phyloP scores from a whole-genome alignment of 2,113 vertebrate species.

The Salvator merianae region DNA sequence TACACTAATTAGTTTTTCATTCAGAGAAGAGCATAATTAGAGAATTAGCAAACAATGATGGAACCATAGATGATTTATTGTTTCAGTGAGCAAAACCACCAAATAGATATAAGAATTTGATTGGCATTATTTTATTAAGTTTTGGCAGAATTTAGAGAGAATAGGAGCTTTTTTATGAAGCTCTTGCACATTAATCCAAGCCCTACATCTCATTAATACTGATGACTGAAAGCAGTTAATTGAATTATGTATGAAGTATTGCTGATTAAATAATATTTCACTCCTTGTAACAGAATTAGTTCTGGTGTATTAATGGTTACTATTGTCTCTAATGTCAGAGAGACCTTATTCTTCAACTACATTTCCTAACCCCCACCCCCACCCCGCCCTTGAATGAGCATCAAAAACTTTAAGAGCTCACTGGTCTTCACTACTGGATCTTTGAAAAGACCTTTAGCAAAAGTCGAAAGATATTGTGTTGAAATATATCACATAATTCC shows the following conservation, averaged over 20 bases:
- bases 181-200: conserved; percentile 72
- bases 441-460: conserved; percentile 17
- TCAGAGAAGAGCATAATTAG: conserved; percentile 74
- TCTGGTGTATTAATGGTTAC: conserved; percentile 72
- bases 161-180: conserved; percentile 73
- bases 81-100: conserved; percentile 65
- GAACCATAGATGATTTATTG: conserved; percentile 67
- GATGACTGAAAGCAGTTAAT: conserved; percentile 80
- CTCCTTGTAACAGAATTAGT: conserved; percentile 73
- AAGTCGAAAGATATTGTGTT: too few relatives aligned
- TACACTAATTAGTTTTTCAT: conserved; percentile 73
- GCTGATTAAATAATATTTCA: conserved; percentile 84
- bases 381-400: conserved; percentile 43
- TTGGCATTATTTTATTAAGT: conserved; percentile 77
- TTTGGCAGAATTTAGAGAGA: conserved; percentile 73
- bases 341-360: conserved; percentile 62
- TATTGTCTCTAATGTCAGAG: conserved; percentile 70
- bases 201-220: conserved; percentile 76
- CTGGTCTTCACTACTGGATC: conserved; percentile 34
- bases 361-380: conserved; percentile 49
- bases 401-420: conserved; percentile 33
- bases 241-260: conserved; percentile 83
- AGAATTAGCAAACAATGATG: conserved; percentile 73
- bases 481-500: too few relatives aligned
- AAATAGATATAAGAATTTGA: conserved; percentile 69